phyloP scores from a whole-genome alignment of 2,113 vertebrate species.

The Odocoileus hemionus region DNA sequence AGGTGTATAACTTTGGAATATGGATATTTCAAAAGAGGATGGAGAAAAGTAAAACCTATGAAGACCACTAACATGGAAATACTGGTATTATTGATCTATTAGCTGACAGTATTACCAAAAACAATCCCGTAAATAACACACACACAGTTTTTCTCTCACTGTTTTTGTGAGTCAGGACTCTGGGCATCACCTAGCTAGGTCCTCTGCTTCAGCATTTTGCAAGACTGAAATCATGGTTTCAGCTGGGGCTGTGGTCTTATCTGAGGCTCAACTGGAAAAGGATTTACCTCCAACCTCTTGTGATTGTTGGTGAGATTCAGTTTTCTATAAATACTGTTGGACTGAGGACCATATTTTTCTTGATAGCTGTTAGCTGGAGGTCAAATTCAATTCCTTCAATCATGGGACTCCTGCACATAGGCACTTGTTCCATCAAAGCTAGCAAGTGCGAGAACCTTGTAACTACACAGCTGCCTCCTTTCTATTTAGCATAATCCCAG shows the following conservation, averaged over 20 bases:
- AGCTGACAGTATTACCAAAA: neutral
- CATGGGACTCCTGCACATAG: neutral
- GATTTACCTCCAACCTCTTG: neutral
- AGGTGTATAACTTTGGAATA: neutral
- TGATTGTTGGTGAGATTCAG: neutral
- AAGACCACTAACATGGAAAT: neutral
- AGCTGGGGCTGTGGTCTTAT: neutral
- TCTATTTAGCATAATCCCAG: neutral
- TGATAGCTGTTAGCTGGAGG: neutral
- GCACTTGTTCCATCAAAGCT: neutral
- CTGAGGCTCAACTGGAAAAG: neutral
- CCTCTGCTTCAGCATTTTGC: neutral
- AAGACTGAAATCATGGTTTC: neutral
- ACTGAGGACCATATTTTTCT: neutral
- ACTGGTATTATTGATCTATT: neutral
- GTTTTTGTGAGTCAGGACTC: neutral
- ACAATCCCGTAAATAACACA: neutral
- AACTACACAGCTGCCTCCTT: neutral
- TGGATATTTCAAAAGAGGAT: neutral
- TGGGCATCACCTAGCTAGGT: neutral
- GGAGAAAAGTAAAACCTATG: neutral
- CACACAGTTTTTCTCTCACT: neutral
- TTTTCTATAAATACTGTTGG: neutral
- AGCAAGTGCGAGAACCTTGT: neutral
- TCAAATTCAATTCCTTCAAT: neutral